Evolutionary conservation across 2,888 invertebrate genomes (phyloP).

Genomic region (Limnephilus marmoratus): DNA sequence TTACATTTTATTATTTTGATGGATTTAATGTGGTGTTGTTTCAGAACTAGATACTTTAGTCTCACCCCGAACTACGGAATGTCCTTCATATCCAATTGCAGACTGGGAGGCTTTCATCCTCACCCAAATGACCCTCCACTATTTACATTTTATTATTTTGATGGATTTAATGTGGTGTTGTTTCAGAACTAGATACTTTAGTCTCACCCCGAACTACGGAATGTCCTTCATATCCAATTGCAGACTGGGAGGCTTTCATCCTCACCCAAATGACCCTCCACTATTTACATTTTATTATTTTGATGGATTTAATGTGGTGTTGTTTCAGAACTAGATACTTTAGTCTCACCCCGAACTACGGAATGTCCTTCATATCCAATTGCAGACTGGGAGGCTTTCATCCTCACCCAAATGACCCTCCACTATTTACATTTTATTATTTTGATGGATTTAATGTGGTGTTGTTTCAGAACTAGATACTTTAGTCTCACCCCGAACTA

Average conservation of each 20-base stretch:
- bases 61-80: conserved; percentile 93
- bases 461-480: conserved; percentile 86
- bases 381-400: conserved; percentile 94
- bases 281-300: conserved; percentile 3
- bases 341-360: conserved; percentile 90
- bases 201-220: conserved; percentile 91
- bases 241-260: conserved; percentile 92
- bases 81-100: conserved; percentile 90
- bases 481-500: conserved; percentile 91
- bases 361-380: conserved; percentile 90
- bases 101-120: conserved; percentile 93
- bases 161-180: conserved; percentile 12
- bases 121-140: conserved; percentile 93
- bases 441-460: background rate
- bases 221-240: conserved; percentile 92
- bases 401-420: conserved; percentile 93
- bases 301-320: background rate
- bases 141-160: conserved; percentile 5
- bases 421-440: conserved; percentile 71
- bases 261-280: conserved; percentile 92
- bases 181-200: conserved; percentile 92
- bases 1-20: background rate
- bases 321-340: conserved; percentile 91
- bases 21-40: conserved; percentile 65
- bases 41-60: conserved; percentile 92